Evolutionary conservation across 1,140 invertebrate genomes (phyloP).

Genomic region (Tribolium castaneum): DNA sequence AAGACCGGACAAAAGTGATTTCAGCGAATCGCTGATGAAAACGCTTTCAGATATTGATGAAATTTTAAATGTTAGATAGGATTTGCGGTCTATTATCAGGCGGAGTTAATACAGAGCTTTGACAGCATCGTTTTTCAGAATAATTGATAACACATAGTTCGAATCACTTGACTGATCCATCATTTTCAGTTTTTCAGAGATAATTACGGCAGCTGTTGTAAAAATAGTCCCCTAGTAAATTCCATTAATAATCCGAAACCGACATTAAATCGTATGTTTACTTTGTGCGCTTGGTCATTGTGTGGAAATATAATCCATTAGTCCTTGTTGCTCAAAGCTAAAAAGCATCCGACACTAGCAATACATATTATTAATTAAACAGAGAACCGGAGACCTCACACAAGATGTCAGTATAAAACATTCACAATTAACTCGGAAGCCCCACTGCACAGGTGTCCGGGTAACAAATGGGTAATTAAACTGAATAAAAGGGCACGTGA

Average conservation of each 20-base stretch:
- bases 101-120: background rate
- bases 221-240: background rate
- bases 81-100: background rate
- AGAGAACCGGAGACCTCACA: background rate
- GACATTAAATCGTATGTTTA: background rate
- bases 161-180: background rate
- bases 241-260: background rate
- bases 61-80: background rate
- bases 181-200: background rate
- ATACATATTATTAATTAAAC: constrained; percentile 16
- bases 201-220: constrained; percentile 12
- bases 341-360: background rate
- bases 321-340: background rate
- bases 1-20: background rate
- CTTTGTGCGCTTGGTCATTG: background rate
- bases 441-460: background rate
- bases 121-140: background rate
- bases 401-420: constrained; percentile 13
- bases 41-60: background rate
- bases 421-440: constrained; percentile 1
- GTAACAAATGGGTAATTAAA: constrained; percentile 14
- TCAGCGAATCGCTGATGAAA: background rate
- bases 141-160: background rate
- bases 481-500: background rate
- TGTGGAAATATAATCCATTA: background rate